A percentile compares a stretch with the other conserved stretches of the same genome.
These are phyloP conservation scores for Zaprionus nigranus DNA, from an alignment of 1,140 invertebrate species.

Conservation along the genomic window DNA sequence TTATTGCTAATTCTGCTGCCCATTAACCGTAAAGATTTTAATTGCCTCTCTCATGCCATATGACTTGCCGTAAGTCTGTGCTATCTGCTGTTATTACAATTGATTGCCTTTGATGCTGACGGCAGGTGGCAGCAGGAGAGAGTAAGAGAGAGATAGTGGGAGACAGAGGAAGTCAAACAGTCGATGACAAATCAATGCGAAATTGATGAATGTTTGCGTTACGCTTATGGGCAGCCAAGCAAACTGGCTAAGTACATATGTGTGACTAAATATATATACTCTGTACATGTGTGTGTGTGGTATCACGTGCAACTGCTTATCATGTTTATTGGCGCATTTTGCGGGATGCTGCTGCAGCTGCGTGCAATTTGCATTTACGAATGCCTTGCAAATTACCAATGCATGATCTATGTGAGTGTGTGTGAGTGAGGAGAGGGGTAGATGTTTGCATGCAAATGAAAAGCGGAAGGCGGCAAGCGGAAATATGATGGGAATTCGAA, in stretches of 20 bases:
- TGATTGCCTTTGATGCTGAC: constrained; percentile 3
- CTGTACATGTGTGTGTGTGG: neutral
- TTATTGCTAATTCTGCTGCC: constrained; percentile 9
- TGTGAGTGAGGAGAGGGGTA: neutral
- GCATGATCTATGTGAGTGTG: constrained; percentile 37
- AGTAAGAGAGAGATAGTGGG: neutral
- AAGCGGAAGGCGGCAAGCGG: constrained; percentile 58
- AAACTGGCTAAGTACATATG: neutral
- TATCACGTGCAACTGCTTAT: constrained; percentile 61
- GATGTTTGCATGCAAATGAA: constrained; percentile 72
- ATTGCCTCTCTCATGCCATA: neutral
- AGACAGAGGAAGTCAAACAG: neutral
- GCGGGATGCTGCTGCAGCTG: constrained; percentile 35
- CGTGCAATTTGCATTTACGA: constrained; percentile 53
- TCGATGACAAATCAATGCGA: constrained; percentile 64
- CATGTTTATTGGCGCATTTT: constrained; percentile 78
- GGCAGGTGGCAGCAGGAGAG: neutral
- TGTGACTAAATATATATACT: neutral
- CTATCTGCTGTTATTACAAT: constrained; percentile 4
- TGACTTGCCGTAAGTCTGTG: constrained; percentile 1
- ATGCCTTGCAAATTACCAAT: constrained; percentile 46
- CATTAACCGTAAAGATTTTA: constrained; percentile 1
- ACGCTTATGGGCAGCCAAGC: constrained; percentile 1
- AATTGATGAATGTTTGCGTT: constrained; percentile 60
- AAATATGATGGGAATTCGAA: constrained; percentile 35